These are phyloP conservation scores for Dasysyrphus tricinctus DNA, from an alignment of 2,888 invertebrate genomes.

Conservation along the genomic window DNA sequence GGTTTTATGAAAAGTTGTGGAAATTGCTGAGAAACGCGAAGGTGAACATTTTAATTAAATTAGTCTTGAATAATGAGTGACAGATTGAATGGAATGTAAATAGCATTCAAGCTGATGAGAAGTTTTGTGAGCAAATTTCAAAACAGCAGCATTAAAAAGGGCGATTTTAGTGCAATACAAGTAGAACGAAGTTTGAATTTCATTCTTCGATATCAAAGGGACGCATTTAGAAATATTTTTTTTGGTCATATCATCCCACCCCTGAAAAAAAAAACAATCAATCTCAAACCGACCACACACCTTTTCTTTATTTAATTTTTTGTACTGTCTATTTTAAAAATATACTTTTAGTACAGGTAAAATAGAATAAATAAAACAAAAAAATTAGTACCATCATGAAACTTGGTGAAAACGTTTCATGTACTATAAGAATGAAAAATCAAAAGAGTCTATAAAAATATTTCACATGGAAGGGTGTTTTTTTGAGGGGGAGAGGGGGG, in stretches of 20 bases:
- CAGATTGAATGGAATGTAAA: constrained; percentile 28
- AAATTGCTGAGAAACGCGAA: constrained; percentile 26
- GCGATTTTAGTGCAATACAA: not conserved
- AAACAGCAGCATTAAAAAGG: not conserved
- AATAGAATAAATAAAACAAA: too few relatives aligned
- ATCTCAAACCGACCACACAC: not conserved
- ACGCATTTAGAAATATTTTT: too few relatives aligned
- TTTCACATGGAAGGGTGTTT: too few relatives aligned
- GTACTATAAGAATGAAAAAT: too few relatives aligned
- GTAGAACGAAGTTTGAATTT: not conserved
- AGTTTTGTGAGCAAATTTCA: not conserved
- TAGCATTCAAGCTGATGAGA: not conserved
- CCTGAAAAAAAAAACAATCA: constrained; percentile 6
- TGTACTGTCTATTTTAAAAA: not conserved
- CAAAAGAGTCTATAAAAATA: too few relatives aligned
- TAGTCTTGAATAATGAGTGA: constrained; percentile 23
- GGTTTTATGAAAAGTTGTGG: constrained; percentile 10
- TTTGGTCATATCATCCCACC: constrained; percentile 3
- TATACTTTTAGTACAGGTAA: too few relatives aligned
- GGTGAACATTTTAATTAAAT: constrained; percentile 60
- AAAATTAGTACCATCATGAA: too few relatives aligned
- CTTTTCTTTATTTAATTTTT: not conserved
- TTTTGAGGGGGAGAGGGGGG: too few relatives aligned
- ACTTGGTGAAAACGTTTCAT: too few relatives aligned
- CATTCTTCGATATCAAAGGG: not conserved